These are phyloP conservation scores for Iselma pallidipennis DNA, from an alignment of 2,888 invertebrate species.

Conservation along the genomic window DNA sequence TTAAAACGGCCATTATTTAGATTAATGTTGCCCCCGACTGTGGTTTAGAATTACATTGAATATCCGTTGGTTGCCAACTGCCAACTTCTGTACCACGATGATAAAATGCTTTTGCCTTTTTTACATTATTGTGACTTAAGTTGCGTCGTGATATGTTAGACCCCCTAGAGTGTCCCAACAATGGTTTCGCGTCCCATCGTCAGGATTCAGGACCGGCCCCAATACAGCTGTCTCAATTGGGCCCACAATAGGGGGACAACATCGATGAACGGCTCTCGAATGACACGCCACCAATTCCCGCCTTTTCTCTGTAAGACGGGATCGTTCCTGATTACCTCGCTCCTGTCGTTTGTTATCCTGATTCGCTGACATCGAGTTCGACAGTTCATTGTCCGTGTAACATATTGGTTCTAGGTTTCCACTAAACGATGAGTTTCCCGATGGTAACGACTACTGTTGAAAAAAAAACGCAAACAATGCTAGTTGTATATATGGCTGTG, in stretches of 20 bases:
- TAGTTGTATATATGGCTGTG: neutral
- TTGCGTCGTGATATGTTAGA: conserved; percentile 50
- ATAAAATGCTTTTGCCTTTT: conserved; percentile 49
- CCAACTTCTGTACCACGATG: conserved; percentile 44
- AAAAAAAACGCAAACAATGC: neutral
- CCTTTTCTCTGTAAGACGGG: conserved; percentile 57
- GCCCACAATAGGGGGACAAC: conserved; percentile 32
- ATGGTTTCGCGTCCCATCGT: conserved; percentile 37
- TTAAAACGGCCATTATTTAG: conserved; percentile 57
- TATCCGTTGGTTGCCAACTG: conserved; percentile 50
- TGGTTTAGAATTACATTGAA: conserved; percentile 54
- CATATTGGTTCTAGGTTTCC: conserved; percentile 47
- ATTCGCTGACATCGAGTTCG: conserved; percentile 57
- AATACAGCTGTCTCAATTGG: conserved; percentile 47
- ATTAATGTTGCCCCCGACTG: conserved; percentile 57
- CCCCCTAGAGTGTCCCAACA: conserved; percentile 45
- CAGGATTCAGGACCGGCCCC: conserved; percentile 33
- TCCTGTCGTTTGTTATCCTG: conserved; percentile 54
- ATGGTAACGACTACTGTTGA: neutral
- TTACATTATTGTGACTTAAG: conserved; percentile 45
- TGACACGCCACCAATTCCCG: conserved; percentile 52
- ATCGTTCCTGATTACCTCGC: conserved; percentile 55
- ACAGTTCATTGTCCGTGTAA: conserved; percentile 56
- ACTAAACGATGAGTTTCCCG: neutral
- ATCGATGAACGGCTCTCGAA: conserved; percentile 42